Evolutionary conservation across 2,888 invertebrate species (phyloP), one percentile per base, ranked within the genome.

Genomic region (Cylindroiulus punctatus): DNA sequence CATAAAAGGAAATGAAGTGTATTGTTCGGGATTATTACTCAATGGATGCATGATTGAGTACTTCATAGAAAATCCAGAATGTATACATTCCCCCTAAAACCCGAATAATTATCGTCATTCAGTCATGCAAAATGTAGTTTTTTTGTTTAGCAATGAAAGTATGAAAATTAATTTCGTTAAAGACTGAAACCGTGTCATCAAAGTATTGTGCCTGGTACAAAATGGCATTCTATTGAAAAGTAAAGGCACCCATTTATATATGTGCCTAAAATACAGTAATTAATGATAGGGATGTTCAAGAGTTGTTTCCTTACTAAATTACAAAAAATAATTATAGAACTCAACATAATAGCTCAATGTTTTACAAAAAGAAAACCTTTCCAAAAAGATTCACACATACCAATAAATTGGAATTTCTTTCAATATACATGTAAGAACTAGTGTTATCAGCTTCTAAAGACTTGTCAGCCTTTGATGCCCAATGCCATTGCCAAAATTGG

Each of bases 11-110:
- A 65, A 65, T 65, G 26, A 22, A n/a, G 26, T 4, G 26, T 12
- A 65, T 65, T 65, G 65, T 65, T 65, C 22, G 10, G 10, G 26
- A 65, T 26, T 65, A 65, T 26, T 65, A 4, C 22, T 65, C 65
- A 65, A 65, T 65, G 65, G 26, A 65, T 65, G 65, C 65, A 2
- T 65, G 65, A 65, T 65, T 65, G 65, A 65, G 26, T n/a, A 26
- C 26, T 10, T 65, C 5, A 26, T 8, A 12, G 19, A 26, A 26
- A 65, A 26, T 65, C 19, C 52, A 52, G n/a, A 65, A 26, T 26
- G 7, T 26, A 7, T 22, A 22, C 22, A n/a, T 17, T 5, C 0
- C 57, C n/a, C 26, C 26, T 65, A 65, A n/a, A 65, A 65, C 22
- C 26, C 22, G 65, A 65, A 26, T 65, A 65, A 65, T 65, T 65